These are phyloP conservation scores for Anisognathus igniventris DNA, from an alignment of 2,797 vertebrate species.

Conservation along the genomic window DNA sequence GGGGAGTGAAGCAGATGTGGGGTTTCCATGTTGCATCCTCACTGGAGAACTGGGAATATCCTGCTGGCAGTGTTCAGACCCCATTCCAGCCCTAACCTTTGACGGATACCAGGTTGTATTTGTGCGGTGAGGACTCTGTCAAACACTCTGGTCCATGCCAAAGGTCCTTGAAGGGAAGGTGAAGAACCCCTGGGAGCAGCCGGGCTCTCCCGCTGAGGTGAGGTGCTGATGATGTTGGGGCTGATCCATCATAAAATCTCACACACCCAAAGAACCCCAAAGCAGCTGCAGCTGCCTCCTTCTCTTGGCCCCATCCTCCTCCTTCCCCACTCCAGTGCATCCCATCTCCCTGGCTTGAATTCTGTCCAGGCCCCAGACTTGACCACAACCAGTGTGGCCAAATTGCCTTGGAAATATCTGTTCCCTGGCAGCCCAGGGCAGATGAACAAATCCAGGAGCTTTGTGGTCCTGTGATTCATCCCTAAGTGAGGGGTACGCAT, in stretches of 20 bases:
- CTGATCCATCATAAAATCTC: not conserved
- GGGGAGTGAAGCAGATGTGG: not conserved
- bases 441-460: not conserved
- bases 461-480: not conserved
- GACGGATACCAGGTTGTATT: not conserved
- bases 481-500: accelerated
- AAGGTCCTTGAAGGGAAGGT: not conserved
- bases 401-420: not conserved
- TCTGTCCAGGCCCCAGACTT: not conserved
- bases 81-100: not conserved
- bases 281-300: not conserved
- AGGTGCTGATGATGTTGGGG: not conserved
- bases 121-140: not conserved
- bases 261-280: not conserved
- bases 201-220: accelerated
- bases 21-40: not conserved
- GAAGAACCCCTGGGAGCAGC: not conserved
- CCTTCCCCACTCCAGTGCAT: not conserved
- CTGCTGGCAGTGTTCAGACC: not conserved
- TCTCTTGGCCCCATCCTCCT: not conserved
- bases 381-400: not conserved
- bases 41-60: not conserved
- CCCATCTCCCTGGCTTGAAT: not conserved
- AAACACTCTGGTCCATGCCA: accelerated
- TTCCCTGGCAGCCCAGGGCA: not conserved